These are phyloP conservation scores for Anagrus nilaparvatae DNA, from an alignment of 1,140 invertebrate genomes.

Conservation along the genomic window DNA sequence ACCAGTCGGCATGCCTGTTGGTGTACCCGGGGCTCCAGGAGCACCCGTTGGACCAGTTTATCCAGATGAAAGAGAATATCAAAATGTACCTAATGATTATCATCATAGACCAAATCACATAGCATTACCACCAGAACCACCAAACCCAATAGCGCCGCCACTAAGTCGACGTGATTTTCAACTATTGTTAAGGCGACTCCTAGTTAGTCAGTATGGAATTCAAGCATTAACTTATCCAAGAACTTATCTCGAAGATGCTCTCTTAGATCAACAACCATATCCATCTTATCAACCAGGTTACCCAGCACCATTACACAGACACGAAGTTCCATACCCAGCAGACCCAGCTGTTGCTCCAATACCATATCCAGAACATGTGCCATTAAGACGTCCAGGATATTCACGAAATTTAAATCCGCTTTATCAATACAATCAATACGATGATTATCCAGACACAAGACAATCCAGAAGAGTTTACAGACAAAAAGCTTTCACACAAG, in stretches of 20 bases:
- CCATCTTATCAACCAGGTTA: slow-evolving; percentile 32
- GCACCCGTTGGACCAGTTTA: slow-evolving; percentile 9
- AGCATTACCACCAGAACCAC: slow-evolving; percentile 33
- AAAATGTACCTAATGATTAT: slow-evolving; percentile 25
- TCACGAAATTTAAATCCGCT: slow-evolving; percentile 21
- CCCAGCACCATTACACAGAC: slow-evolving; percentile 24
- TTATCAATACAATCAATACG: slow-evolving; percentile 38
- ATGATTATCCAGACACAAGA: slow-evolving; percentile 42
- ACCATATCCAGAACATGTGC: slow-evolving; percentile 26
- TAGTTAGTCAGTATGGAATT: slow-evolving; percentile 36
- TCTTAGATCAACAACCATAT: slow-evolving; percentile 38
- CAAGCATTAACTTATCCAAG: slow-evolving; percentile 36
- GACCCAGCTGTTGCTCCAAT: slow-evolving; percentile 14
- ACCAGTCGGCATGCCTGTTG: slow-evolving; percentile 16
- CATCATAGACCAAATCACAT: slow-evolving; percentile 25
- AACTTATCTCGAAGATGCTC: slow-evolving; percentile 35
- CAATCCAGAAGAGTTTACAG: slow-evolving; percentile 35
- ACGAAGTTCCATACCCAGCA: slow-evolving; percentile 39
- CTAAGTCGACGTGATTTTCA: slow-evolving; percentile 38
- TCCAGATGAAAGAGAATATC: slow-evolving; percentile 32
- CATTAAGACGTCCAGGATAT: slow-evolving; percentile 28
- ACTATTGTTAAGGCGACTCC: slow-evolving; percentile 28
- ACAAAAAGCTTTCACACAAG: slow-evolving; percentile 35
- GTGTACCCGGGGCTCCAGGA: slow-evolving; percentile 17
- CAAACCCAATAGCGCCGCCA: slow-evolving; percentile 33